These are phyloP conservation scores for Acanthopleura granulata DNA, from an alignment of 2,888 invertebrate species.

Conservation along the genomic window DNA sequence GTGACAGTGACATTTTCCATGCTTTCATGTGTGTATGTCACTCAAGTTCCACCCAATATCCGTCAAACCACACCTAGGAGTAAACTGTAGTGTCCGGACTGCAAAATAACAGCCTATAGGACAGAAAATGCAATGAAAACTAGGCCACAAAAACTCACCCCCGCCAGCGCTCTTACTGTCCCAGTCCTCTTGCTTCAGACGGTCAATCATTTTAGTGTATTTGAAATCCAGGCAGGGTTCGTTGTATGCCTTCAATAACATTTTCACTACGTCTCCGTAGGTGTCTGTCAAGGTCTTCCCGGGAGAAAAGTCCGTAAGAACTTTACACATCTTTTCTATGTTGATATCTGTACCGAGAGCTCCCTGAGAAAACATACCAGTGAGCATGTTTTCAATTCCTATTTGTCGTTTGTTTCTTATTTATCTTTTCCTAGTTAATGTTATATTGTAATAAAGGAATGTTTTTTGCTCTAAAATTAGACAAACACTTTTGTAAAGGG, in stretches of 20 bases:
- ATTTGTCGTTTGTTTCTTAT: too few species aligned
- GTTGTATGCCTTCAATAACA: conserved; percentile 77
- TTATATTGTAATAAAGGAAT: too few species aligned
- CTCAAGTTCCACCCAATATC: too few species aligned
- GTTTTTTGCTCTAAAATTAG: too few species aligned
- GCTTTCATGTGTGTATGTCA: too few species aligned
- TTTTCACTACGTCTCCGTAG: conserved; percentile 80
- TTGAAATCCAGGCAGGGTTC: conserved; percentile 86
- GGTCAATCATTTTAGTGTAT: conserved; percentile 75
- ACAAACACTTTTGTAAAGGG: too few species aligned
- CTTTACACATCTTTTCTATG: conserved; percentile 84
- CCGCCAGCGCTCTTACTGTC: conserved; percentile 74
- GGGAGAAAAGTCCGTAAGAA: conserved; percentile 73
- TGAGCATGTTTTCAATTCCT: too few species aligned
- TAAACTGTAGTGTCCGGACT: too few species aligned
- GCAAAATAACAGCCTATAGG: too few species aligned
- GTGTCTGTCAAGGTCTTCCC: conserved; percentile 78
- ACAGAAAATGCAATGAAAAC: neutral
- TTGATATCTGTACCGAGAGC: conserved; percentile 78
- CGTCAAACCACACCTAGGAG: too few species aligned
- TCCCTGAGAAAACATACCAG: conserved; percentile 50
- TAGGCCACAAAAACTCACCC: conserved; percentile 66
- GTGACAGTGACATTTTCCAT: too few species aligned
- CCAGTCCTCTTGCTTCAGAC: conserved; percentile 78
- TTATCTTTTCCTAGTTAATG: too few species aligned